Conservation (phyloP, 1,140 invertebrate genomes). For the Panonychus citri region DNA sequence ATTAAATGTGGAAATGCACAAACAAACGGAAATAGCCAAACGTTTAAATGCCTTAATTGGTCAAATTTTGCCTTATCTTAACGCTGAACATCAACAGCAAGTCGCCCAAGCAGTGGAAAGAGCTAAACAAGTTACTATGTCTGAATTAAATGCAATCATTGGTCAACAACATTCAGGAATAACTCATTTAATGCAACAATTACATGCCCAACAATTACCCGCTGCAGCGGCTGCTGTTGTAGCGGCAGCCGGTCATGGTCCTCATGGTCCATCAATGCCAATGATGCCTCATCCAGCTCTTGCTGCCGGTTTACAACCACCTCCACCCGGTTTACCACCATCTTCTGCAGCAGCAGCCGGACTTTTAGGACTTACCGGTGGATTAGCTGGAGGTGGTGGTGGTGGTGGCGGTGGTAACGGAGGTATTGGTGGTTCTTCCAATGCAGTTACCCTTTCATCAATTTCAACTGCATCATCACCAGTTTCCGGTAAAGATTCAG, state of each 20-base stretch:
- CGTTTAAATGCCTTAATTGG: constrained; percentile 85
- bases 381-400: too few species aligned
- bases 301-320: constrained; percentile 14
- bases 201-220: constrained; percentile 64
- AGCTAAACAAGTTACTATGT: constrained; percentile 97
- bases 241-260: constrained; percentile 33
- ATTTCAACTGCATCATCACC: neutral
- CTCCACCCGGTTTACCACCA: constrained; percentile 15
- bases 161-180: constrained; percentile 23
- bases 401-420: neutral
- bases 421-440: neutral
- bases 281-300: constrained; percentile 35
- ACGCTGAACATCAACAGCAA: constrained; percentile 94
- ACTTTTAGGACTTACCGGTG: constrained; percentile 5
- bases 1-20: constrained; percentile 98
- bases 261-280: constrained; percentile 27
- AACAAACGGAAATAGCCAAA: constrained; percentile 98
- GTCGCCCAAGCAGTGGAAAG: constrained; percentile 91
- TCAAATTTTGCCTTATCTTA: constrained; percentile 85
- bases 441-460: neutral
- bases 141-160: constrained; percentile 82
- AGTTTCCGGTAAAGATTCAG: neutral
- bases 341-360: constrained; percentile 17
- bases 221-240: constrained; percentile 34
- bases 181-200: constrained; percentile 36